These are phyloP conservation scores for Nerophis ophidion DNA, from an alignment of 2,113 vertebrate genomes.

Conservation along the genomic window DNA sequence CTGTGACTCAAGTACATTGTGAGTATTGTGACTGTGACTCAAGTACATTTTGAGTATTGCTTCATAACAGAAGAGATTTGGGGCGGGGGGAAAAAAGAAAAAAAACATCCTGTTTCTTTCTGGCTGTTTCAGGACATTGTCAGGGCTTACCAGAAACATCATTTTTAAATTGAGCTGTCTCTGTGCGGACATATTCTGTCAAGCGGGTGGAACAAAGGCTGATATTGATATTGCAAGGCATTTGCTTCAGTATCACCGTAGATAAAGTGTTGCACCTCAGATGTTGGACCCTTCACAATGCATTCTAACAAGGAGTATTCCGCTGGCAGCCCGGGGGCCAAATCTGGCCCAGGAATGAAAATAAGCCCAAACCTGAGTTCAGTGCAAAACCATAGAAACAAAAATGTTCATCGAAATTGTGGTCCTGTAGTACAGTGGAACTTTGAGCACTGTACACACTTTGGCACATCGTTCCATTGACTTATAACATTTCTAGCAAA, in stretches of 20 bases:
- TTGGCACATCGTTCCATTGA: too few relatives aligned
- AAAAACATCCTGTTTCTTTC: too few relatives aligned
- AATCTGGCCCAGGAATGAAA: too few relatives aligned
- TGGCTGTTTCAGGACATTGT: neutral
- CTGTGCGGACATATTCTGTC: neutral
- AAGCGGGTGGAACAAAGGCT: constrained; percentile 8
- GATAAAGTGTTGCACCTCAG: constrained; percentile 8
- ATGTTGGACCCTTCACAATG: neutral
- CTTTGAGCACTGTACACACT: too few relatives aligned
- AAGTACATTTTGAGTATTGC: neutral
- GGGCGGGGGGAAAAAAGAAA: neutral
- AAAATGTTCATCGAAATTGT: too few relatives aligned
- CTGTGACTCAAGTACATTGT: too few relatives aligned
- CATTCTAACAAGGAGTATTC: constrained; percentile 14
- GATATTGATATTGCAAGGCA: constrained; percentile 20
- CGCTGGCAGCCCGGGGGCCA: too few relatives aligned
- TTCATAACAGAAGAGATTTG: constrained; percentile 5
- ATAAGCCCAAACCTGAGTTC: too few relatives aligned
- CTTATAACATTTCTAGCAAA: too few relatives aligned
- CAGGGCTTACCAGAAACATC: neutral
- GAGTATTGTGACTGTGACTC: neutral
- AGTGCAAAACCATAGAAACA: too few relatives aligned
- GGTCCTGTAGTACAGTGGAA: too few relatives aligned
- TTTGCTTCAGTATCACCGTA: constrained; percentile 9
- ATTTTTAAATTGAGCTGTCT: constrained; percentile 15